A percentile compares a stretch with the other conserved stretches of the same genome.
These are phyloP conservation scores for Oceanodroma tethys DNA, from an alignment of 2,113 vertebrate species.

Conservation along the genomic window DNA sequence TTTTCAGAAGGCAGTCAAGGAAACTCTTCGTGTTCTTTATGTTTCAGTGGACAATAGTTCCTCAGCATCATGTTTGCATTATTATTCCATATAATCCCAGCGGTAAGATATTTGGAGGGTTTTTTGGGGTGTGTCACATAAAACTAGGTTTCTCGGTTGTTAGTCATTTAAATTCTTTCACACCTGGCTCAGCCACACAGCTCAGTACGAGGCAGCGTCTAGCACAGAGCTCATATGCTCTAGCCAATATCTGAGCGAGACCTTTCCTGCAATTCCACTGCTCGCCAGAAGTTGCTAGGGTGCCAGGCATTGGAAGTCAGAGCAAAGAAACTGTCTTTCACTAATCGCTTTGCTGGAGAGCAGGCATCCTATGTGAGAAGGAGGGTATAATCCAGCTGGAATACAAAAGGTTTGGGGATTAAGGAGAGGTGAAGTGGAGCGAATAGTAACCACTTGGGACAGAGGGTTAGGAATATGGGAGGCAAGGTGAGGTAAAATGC, in stretches of 20 bases:
- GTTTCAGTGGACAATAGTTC: background rate
- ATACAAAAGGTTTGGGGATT: background rate
- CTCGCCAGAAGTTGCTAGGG: background rate
- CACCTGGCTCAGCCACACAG: background rate
- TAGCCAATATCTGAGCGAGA: fast-evolving
- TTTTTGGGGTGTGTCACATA: background rate
- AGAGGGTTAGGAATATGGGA: background rate
- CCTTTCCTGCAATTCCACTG: background rate
- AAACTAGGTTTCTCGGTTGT: background rate
- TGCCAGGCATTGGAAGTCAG: background rate
- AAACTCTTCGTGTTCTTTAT: background rate
- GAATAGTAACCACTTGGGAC: background rate
- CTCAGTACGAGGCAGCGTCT: background rate
- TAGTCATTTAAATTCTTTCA: background rate
- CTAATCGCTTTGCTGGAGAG: background rate
- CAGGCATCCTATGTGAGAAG: background rate
- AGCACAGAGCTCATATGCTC: background rate
- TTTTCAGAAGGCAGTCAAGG: background rate
- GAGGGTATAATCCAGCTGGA: background rate
- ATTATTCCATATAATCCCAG: background rate
- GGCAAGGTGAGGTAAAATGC: background rate
- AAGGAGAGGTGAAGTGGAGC: background rate
- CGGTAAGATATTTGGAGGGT: background rate
- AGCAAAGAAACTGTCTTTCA: background rate
- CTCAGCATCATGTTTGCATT: background rate